A percentile compares a stretch with the other conserved stretches of the same genome.
phyloP scores from a whole-genome alignment of 2,888 invertebrate genomes.

The Syritta pipiens region DNA sequence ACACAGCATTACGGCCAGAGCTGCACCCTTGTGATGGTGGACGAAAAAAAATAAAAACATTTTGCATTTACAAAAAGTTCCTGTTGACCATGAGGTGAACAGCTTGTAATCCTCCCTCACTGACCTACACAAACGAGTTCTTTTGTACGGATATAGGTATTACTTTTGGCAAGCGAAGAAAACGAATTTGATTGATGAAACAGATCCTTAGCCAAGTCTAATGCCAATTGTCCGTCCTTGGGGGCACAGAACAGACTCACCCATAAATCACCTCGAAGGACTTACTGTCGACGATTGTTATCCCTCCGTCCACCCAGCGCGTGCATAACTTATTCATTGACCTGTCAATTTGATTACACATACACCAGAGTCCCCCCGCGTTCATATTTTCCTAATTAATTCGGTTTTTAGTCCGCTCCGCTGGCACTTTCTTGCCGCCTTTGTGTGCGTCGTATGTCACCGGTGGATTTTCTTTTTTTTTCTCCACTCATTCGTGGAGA shows the following conservation, averaged over 20 bases:
- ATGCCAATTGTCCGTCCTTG: constrained; percentile 8
- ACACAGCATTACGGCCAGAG: neutral
- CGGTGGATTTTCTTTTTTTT: neutral
- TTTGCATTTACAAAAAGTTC: too few species aligned
- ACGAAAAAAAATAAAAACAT: too few species aligned
- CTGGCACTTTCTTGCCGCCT: neutral
- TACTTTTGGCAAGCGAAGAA: neutral
- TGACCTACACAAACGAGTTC: neutral
- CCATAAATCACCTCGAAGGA: constrained; percentile 17
- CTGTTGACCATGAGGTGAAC: neutral
- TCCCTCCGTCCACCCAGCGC: neutral
- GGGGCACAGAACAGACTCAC: too few species aligned
- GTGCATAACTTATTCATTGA: constrained; percentile 34
- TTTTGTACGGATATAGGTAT: neutral
- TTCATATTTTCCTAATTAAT: constrained; percentile 25
- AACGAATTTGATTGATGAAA: constrained; percentile 10
- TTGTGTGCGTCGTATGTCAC: constrained; percentile 4
- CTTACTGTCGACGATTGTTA: constrained; percentile 15
- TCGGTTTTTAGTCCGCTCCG: neutral
- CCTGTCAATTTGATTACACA: constrained; percentile 33
- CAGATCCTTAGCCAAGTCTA: neutral
- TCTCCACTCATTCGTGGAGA: neutral
- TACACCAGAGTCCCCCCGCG: neutral
- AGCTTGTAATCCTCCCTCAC: neutral
- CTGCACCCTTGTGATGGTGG: too few species aligned